Evolutionary conservation across 2,797 vertebrate species (phyloP), one percentile per base, ranked within the genome.

Genomic region (Lepus oiostolus): DNA sequence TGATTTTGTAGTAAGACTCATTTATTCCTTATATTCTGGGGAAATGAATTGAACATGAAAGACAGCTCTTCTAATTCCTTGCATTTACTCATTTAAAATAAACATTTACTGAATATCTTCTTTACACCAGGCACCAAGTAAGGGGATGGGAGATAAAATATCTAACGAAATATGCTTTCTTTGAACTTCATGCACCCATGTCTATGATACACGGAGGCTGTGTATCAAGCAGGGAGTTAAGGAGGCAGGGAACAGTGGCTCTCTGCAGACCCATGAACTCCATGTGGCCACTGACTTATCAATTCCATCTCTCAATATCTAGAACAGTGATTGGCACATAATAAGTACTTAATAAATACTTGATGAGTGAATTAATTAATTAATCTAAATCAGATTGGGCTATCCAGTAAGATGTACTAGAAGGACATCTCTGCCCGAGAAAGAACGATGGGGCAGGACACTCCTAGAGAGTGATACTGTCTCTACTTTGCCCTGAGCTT

Each of bases 351-450:
- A 70, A 10, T 32, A 94, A 62, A 85, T 54, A 76, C 38, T 42
- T 60, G 58, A 63, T 52, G 52, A 68, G 28, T 68, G 54, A 81
- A 74, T n/a, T 54, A 63, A 71, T 58, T 13, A 71, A 81, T 9
- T 1, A 85, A 81, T 68, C 54, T 60, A 88, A 68, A 35, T 65
- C 11, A 77, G 54, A 16, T 24, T 82, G 50, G 79, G 47, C 9
- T 91, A 22, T 65, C 17, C 54, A 82, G 28, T 58, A 76, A 88
- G 52, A 89, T 62, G 91, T 91, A 13, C 32, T 86, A 11, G 24
- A 68, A 82, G 72, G 70, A 79, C 35, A 35, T 35, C 35, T 86
- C n/a, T 65, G 50, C 3, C 47, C 30, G 32, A 90, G 74, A 82
- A 86, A 63, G 21, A 52, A 80, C 47, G n/a, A 10, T 0, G 38